Percentiles rank a stretch among this genome's conserved stretches.
Conservation (phyloP, 2,797 vertebrate genomes). For the Darevskia nairensis region DNA sequence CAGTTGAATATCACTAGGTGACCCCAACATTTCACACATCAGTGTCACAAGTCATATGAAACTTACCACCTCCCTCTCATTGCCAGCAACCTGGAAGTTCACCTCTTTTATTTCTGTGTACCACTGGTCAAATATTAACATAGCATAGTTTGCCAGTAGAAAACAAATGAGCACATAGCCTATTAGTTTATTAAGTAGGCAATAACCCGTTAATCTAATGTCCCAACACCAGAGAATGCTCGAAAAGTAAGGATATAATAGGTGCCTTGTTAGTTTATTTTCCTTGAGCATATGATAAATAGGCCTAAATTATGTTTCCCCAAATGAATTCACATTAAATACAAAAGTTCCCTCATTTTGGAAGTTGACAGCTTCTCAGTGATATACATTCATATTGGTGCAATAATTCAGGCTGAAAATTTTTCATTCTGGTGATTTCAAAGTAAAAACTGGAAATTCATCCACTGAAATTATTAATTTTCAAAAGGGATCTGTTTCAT, state of each 20-base stretch:
- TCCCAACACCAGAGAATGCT: not conserved
- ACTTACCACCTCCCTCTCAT: not conserved
- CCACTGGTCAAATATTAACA: not conserved
- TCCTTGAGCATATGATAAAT: not conserved
- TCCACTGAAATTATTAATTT: not conserved
- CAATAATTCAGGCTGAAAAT: not conserved
- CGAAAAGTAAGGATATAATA: not conserved
- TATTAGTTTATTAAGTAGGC: not conserved
- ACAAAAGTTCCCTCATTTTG: not conserved
- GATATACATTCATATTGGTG: not conserved
- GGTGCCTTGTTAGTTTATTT: not conserved
- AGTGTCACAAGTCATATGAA: not conserved
- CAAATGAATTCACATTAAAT: not conserved
- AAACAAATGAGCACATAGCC: not conserved
- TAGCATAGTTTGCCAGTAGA: not conserved
- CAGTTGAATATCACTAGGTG: not conserved
- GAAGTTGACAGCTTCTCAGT: not conserved
- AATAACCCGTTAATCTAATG: not conserved
- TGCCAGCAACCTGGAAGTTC: not conserved
- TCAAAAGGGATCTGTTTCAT: conserved; percentile 27
- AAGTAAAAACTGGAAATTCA: not conserved
- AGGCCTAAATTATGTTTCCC: not conserved
- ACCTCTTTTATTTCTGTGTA: not conserved
- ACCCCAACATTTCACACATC: not conserved
- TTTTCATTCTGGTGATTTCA: not conserved